A percentile compares a stretch with the other conserved stretches of the same genome.
Conservation (phyloP, 1,140 invertebrate genomes). For the Caerostris extrusa region DNA sequence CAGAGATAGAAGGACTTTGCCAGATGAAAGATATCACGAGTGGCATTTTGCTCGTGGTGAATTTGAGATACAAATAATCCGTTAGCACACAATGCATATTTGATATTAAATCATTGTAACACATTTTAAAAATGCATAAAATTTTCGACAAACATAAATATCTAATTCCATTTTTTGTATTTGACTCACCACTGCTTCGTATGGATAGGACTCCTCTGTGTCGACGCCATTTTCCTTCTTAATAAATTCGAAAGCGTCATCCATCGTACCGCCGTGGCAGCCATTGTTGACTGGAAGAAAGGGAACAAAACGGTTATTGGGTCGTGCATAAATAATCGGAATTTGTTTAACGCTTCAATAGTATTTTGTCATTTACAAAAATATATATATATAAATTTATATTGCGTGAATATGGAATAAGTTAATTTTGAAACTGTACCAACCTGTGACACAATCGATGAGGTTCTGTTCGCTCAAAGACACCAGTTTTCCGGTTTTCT, state of each 20-base stretch:
- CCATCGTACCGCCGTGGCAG: conserved; percentile 84
- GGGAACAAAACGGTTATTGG: neutral
- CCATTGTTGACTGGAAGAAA: conserved; percentile 81
- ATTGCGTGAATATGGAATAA: neutral
- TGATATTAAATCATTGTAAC: neutral
- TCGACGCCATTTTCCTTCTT: conserved; percentile 83
- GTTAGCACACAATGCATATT: neutral
- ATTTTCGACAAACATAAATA: neutral
- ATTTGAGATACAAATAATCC: neutral
- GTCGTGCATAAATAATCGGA: too few species aligned
- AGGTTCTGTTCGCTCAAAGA: conserved; percentile 78
- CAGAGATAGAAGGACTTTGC: too few species aligned
- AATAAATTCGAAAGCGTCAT: conserved; percentile 79
- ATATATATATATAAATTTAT: neutral
- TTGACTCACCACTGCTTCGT: conserved; percentile 80
- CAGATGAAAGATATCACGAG: too few species aligned
- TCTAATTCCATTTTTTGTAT: neutral
- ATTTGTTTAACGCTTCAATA: too few species aligned
- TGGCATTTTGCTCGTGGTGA: too few species aligned
- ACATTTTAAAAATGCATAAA: neutral
- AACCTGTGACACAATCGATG: conserved; percentile 78
- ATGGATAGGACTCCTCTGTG: conserved; percentile 83
- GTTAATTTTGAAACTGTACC: too few species aligned
- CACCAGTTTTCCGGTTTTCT: conserved; percentile 78
- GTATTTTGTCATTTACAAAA: neutral